Evolutionary conservation across 2,113 vertebrate genomes (phyloP), one percentile per base, ranked within the genome.

Genomic region (Lepisosteus osseus): DNA sequence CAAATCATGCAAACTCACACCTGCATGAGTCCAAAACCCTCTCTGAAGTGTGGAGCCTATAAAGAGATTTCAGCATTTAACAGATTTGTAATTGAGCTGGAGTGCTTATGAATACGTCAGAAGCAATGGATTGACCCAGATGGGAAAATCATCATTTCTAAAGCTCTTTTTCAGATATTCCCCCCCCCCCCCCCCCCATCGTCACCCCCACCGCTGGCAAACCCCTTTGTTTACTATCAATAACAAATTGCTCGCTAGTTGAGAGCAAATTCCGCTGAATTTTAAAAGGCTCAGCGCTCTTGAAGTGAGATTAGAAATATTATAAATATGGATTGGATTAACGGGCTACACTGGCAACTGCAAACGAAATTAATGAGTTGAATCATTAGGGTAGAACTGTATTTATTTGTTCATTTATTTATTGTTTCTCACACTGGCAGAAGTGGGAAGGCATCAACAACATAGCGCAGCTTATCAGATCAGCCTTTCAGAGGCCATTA

Each of bases 241-340:
- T 78, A 76, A 68, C 72, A 62, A 67, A 74, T 73, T 63, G 68
- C 74, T 77, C 70, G 69, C 71, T 59, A 72, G 70, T 76, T 74
- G 57, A 75, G 74, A 83, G 72, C 65, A 40, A 68, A 61, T 71
- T 59, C n/a, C 68, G 61, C 68, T 77, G 69, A 61, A 67, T 73
- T 71, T 55, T 47, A 72, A 67, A 56, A 43, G 54, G 68, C 54
- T 59, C 59, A 73, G 72, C 72, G 69, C 47, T 70, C 43, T 51
- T 70, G 57, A 63, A 45, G 43, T 17, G 76, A 66, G 73, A 77
- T 77, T 75, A 76, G 61, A 76, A 64, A 64, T 56, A 62, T 72
- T 75, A 76, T 64, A 76, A 64, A 64, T 56, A 62, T 72, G 70
- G 74, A 79, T 77, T 69, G 77, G 79, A 79, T 77, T 71, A 79